phyloP scores from a whole-genome alignment of 2,113 vertebrate genomes.

The Motacilla tschutschensis region DNA sequence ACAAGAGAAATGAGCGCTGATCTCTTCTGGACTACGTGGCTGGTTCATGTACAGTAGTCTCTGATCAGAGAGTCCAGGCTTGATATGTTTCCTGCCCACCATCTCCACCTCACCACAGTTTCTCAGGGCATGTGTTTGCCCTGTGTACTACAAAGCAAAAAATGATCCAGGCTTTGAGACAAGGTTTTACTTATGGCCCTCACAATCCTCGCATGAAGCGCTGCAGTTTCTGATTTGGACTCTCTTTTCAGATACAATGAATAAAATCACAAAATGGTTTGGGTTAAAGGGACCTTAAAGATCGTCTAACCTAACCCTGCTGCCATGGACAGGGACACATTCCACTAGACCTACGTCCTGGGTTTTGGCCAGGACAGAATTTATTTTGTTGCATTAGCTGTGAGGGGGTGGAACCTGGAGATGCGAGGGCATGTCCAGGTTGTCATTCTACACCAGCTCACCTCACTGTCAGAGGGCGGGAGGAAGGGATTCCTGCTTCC shows the following conservation, averaged over 20 bases:
- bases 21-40: rapidly evolving
- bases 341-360: background rate
- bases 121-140: background rate
- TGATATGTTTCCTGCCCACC: background rate
- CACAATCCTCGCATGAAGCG: background rate
- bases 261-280: background rate
- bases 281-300: background rate
- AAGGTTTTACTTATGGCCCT: background rate
- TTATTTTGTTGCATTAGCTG: background rate
- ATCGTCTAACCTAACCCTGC: background rate
- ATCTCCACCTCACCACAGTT: rapidly evolving
- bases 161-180: background rate
- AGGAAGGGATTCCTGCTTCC: rapidly evolving
- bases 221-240: background rate
- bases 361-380: background rate
- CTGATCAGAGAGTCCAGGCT: background rate
- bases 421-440: background rate
- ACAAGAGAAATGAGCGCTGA: background rate
- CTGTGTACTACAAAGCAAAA: background rate
- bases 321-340: background rate
- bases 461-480: rapidly evolving
- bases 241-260: background rate
- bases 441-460: background rate
- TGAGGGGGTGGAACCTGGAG: background rate
- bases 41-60: background rate